Conservation (phyloP, 1,140 invertebrate species). For the Melanaphis sacchari region DNA sequence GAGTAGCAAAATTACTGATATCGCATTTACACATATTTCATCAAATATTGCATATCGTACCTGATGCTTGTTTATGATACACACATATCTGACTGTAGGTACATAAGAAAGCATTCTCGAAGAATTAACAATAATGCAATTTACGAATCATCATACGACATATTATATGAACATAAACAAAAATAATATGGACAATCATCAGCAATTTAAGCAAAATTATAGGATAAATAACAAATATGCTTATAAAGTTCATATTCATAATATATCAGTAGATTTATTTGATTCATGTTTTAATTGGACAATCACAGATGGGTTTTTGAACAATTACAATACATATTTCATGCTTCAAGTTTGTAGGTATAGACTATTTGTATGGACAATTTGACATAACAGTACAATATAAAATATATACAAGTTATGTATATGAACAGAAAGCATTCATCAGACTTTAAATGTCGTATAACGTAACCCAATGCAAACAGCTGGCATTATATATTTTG, state of each 20-base stretch:
- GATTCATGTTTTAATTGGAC: background rate
- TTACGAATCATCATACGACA: background rate
- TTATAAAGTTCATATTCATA: background rate
- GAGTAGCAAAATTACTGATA: background rate
- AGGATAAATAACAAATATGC: background rate
- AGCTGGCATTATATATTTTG: constrained; percentile 34
- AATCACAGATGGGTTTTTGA: constrained; percentile 13
- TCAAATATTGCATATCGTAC: background rate
- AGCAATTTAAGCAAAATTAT: constrained; percentile 30
- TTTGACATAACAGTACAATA: constrained; percentile 23
- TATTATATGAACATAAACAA: background rate
- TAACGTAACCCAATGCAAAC: constrained; percentile 27
- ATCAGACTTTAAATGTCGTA: background rate
- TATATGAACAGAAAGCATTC: constrained; percentile 25
- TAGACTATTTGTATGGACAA: background rate
- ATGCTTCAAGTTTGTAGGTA: constrained; percentile 4
- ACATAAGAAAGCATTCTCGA: background rate
- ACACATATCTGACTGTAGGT: background rate
- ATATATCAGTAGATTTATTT: background rate
- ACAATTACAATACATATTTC: constrained; percentile 35
- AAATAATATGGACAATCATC: background rate
- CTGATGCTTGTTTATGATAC: background rate
- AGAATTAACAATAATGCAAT: background rate
- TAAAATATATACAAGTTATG: background rate
- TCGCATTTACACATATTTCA: background rate